Base-by-base conservation (phyloP, 1,140 invertebrate genomes). In the Drosophila cardini region DNA sequence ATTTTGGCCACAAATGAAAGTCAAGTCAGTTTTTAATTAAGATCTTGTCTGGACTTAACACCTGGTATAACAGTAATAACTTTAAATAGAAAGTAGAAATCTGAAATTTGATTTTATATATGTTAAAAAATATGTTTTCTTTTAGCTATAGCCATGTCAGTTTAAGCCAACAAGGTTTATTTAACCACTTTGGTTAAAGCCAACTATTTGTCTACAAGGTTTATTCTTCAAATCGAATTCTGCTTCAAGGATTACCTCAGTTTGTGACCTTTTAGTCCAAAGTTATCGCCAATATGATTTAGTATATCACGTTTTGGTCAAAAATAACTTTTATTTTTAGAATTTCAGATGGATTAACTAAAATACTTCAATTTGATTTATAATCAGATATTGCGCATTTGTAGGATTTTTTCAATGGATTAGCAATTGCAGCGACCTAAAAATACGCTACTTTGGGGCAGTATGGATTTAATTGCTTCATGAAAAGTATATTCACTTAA, bases 11-110 rank as follows among this genome's bases (percentile, higher is more conserved):
- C 50, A 5, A 38, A 26, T 34, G 10, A 56, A 50, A 58, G n/a
- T n/a, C n/a, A 64, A 61, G 55, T 61, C 63, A 61, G 18, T 56
- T 74, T 69, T 74, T 74, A 74, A 69, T 74, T 74, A 69, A 69
- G 16, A 69, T 15, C 64, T 69, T 62, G 57, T 69, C 57, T 42
- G 26, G 46, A 72, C 67, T 58, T 42, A 58, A 34, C 26, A 43
- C 30, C 11, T 16, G 36, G 1, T 15, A 72, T 46, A 57, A n/a
- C 15, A 26, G 48, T 52, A 40, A 70, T 58, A 10, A 13, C 11
- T 4, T 26, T 32, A 36, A 16, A 21, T 8, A 26, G 11, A 56
- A 26, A 18, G 30, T 43, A 9, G 11, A 60, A 46, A 32, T 18
- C 9, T 2, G 11, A 9, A 57, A 34, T 26, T 10, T n/a, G 36